A percentile compares a stretch with the other conserved stretches of the same genome.
Evolutionary conservation across 1,140 invertebrate species (phyloP).

Genomic region (Pseudomyrmex sp.): DNA sequence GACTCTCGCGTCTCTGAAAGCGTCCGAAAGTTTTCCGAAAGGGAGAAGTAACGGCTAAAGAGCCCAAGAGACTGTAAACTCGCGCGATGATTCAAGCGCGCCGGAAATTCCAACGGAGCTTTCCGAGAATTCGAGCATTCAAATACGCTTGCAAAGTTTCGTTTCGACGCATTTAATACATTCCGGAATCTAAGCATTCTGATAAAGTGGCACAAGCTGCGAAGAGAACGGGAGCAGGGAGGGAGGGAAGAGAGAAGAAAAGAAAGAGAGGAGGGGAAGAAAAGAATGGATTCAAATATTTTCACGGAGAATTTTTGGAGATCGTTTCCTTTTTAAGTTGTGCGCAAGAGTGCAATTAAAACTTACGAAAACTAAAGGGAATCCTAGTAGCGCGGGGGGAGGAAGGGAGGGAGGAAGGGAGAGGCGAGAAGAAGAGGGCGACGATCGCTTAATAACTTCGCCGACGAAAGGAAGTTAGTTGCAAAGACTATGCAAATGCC

Average conservation of each 20-base stretch:
- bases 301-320: conserved; percentile 33
- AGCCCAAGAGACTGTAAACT: not conserved
- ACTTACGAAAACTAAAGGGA: conserved; percentile 24
- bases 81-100: conserved; percentile 31
- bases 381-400: not conserved
- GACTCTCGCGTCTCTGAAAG: conserved; percentile 31
- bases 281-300: conserved; percentile 47
- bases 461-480: conserved; percentile 1
- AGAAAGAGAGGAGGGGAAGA: not conserved
- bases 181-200: not conserved
- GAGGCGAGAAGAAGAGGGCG: not conserved
- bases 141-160: conserved; percentile 27
- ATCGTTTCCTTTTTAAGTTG: conserved; percentile 15
- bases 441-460: conserved; percentile 54
- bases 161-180: conserved; percentile 12
- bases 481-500: conserved; percentile 12
- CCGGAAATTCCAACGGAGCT: conserved; percentile 30
- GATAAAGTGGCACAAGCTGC: not conserved
- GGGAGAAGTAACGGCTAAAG: conserved; percentile 43
- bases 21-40: conserved; percentile 41
- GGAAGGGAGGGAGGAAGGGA: too few relatives aligned
- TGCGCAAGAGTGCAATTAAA: conserved; percentile 46
- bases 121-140: conserved; percentile 24
- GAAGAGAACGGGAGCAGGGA: not conserved
- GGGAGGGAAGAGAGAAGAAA: not conserved